Conservation (phyloP, 2,113 vertebrate genomes). For the Hypomesus transpacificus region DNA sequence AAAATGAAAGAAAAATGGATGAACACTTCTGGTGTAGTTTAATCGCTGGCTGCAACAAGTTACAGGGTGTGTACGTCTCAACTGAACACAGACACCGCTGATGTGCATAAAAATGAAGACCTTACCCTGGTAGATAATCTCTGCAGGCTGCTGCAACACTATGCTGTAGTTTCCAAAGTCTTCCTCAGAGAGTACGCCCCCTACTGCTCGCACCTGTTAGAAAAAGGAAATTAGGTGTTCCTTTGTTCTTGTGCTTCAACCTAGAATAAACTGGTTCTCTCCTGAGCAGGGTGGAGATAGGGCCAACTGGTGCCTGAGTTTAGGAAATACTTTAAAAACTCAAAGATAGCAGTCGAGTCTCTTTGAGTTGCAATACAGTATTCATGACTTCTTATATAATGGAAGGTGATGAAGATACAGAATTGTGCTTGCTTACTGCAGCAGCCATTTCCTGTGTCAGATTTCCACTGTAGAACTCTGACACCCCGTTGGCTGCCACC, state of each 20-base stretch:
- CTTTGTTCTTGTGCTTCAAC: no score
- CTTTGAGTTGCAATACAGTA: slow-evolving; percentile 15
- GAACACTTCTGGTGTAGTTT: background rate
- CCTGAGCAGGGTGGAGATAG: no score
- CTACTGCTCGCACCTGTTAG: slow-evolving; percentile 76
- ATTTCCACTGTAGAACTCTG: slow-evolving; percentile 87
- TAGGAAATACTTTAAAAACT: background rate
- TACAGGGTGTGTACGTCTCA: no score
- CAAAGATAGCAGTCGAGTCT: background rate
- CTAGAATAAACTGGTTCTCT: no score
- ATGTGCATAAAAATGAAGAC: background rate
- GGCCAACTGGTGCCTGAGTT: no score
- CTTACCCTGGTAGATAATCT: slow-evolving; percentile 86
- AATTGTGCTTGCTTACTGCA: slow-evolving; percentile 70
- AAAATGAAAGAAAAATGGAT: background rate
- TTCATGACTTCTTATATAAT: slow-evolving; percentile 21
- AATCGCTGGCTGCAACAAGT: background rate
- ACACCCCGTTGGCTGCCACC: slow-evolving; percentile 75
- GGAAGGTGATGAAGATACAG: background rate
- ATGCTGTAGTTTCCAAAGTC: slow-evolving; percentile 91
- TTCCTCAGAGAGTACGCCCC: slow-evolving; percentile 84
- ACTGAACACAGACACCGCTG: background rate
- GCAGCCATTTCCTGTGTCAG: slow-evolving; percentile 86
- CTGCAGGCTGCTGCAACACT: slow-evolving; percentile 78
- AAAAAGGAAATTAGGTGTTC: slow-evolving; percentile 11